phyloP scores from a whole-genome alignment of 92 coral and sea anemone genomes.

The Heteractis magnifica region DNA sequence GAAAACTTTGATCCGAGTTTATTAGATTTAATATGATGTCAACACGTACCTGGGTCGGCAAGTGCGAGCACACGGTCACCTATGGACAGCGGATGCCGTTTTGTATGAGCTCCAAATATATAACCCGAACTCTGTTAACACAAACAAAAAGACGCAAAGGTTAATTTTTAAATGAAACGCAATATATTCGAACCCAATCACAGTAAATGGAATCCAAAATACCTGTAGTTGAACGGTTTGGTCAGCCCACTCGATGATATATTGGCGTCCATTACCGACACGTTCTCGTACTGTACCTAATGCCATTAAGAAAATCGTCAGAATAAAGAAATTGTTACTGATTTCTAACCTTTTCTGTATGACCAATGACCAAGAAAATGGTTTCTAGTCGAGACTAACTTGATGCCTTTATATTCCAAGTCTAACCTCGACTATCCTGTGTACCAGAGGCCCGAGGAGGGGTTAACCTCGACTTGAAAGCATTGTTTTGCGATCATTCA shows the following conservation, averaged over 20 bases:
- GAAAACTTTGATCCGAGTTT: background rate
- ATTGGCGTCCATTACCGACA: conserved; percentile 99
- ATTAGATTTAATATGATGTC: too few relatives aligned
- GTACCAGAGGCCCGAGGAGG: too few relatives aligned
- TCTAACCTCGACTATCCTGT: too few relatives aligned
- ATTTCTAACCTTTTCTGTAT: background rate
- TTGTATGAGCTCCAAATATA: conserved; percentile 98
- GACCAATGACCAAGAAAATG: too few relatives aligned
- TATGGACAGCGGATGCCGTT: conserved; percentile 87
- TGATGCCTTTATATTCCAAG: too few relatives aligned
- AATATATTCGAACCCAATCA: too few relatives aligned
- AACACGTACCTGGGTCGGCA: conserved; percentile 75
- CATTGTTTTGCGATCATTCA: too few relatives aligned
- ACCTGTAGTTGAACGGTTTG: conserved; percentile 91
- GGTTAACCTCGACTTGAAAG: background rate
- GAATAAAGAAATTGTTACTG: background rate
- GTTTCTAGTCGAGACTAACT: too few relatives aligned
- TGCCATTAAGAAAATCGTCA: background rate
- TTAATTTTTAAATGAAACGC: background rate
- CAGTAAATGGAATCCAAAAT: background rate
- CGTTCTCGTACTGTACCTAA: conserved; percentile 92
- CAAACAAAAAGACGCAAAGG: background rate
- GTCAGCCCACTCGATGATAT: conserved; percentile 97
- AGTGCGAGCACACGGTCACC: conserved; percentile 95
- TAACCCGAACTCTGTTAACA: conserved; percentile 76